Evolutionary conservation across 2,797 vertebrate genomes (phyloP).

Genomic region (Hydrophis major): DNA sequence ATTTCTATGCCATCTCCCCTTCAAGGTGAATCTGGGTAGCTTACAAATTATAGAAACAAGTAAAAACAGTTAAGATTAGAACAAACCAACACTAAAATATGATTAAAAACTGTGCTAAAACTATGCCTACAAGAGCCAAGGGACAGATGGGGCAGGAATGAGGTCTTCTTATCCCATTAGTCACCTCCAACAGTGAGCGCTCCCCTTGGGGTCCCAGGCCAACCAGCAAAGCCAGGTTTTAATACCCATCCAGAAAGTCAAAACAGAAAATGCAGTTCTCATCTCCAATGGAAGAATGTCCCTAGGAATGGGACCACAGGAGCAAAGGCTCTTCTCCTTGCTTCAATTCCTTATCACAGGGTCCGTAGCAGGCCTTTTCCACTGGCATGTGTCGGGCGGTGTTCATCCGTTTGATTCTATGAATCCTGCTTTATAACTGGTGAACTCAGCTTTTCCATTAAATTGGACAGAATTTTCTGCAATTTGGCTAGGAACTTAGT

Average conservation of each 20-base stretch:
- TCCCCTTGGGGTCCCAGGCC: background rate
- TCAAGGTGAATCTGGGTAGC: background rate
- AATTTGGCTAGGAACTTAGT: background rate
- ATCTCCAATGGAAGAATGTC: background rate
- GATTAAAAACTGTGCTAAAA: background rate
- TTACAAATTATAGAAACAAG: background rate
- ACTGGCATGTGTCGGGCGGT: background rate
- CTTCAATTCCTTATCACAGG: background rate
- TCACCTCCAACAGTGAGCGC: background rate
- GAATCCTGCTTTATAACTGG: background rate
- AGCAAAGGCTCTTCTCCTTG: background rate
- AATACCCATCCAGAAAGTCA: background rate
- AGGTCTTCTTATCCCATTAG: background rate
- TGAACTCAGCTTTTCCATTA: background rate
- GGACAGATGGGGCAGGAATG: background rate
- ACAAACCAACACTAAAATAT: background rate
- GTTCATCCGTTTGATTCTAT: background rate
- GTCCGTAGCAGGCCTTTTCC: background rate
- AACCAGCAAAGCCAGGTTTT: background rate
- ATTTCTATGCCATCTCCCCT: background rate
- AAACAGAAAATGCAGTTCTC: background rate
- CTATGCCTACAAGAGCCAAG: background rate
- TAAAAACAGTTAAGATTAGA: background rate
- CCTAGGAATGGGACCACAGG: background rate
- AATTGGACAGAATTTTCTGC: background rate